Conservation (phyloP, 2,113 vertebrate genomes). For the Lepidothrix coronata region DNA sequence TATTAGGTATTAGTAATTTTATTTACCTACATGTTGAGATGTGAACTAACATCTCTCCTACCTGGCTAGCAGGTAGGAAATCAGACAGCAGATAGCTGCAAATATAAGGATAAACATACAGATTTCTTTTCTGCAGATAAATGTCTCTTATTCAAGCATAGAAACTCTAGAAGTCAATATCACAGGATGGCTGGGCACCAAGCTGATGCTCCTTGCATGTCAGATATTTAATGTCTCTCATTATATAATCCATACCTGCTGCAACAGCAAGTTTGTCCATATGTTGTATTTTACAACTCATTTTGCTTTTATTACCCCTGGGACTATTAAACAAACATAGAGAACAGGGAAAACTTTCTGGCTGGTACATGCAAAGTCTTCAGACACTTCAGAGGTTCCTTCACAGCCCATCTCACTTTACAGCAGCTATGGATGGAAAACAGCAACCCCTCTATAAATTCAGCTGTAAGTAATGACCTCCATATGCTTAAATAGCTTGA, state of each 20-base stretch:
- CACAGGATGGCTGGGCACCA: background rate
- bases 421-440: slow-evolving; percentile 14
- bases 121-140: background rate
- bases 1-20: background rate
- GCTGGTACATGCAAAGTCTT: background rate
- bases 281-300: background rate
- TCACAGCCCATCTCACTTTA: slow-evolving; percentile 21
- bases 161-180: background rate
- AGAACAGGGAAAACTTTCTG: background rate
- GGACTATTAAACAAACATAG: background rate
- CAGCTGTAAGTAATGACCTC: slow-evolving; percentile 21
- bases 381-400: slow-evolving; percentile 11
- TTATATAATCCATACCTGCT: background rate
- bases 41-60: background rate
- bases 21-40: background rate
- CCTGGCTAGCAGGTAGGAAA: background rate
- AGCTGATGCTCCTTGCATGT: background rate
- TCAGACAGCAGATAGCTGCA: background rate
- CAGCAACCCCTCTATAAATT: background rate
- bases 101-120: background rate
- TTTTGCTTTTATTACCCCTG: slow-evolving; percentile 13
- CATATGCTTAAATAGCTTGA: background rate
- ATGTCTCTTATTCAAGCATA: background rate
- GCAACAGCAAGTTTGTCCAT: background rate
- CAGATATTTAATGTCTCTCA: background rate